Base-by-base conservation (phyloP, 2,113 vertebrate genomes). In the Saguinus imperator region DNA sequence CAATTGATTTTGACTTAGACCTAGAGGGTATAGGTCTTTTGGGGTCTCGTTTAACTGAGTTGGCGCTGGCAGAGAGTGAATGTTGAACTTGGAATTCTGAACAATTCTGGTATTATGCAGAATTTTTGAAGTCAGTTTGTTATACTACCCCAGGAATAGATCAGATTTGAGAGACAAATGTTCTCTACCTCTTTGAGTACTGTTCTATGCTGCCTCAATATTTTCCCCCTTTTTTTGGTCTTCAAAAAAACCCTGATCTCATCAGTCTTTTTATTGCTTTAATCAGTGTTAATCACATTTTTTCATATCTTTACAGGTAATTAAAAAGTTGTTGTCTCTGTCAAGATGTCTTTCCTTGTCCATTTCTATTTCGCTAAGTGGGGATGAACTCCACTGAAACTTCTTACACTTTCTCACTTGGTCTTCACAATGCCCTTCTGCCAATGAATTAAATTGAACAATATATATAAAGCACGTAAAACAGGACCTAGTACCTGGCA, bases 281-380 rank as follows among this genome's bases (percentile, higher is more conserved):
- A 85, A 52, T 66, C 45, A 37, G 27, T 76, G n/a, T 89, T 85
- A 75, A 68, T 95, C 37, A 70, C 70, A 86, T 55, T 94, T 94
- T 87, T 87, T 84, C 25, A 27, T 91, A 88, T 88, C 35, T 86
- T 89, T 79, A 88, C 9, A 87, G 11, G 27, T 94, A 82, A 89
- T 35, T 68, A 35, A 87, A 90, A 91, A 75, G 40, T 85, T 66
- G n/a, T 7, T 91, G 20, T n/a, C 29, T 91, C 29, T 89, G 84
- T 95, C n/a, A 94, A 95, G 70, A 85, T 88, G 64, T 52, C 50
- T 94, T 91, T 88, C 25, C 45, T 87, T 81, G 21, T 80, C 52
- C 57, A 61, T 94, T 90, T 88, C 14, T 50, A n/a, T 93, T 93
- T 37, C 50, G 87, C 87, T 93, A 23, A 86, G 21, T 70, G 57